A percentile compares a stretch with the other conserved stretches of the same genome.
Conservation (phyloP, 53 echinoderm and acorn worm species). For the Glandiceps talaboti region DNA sequence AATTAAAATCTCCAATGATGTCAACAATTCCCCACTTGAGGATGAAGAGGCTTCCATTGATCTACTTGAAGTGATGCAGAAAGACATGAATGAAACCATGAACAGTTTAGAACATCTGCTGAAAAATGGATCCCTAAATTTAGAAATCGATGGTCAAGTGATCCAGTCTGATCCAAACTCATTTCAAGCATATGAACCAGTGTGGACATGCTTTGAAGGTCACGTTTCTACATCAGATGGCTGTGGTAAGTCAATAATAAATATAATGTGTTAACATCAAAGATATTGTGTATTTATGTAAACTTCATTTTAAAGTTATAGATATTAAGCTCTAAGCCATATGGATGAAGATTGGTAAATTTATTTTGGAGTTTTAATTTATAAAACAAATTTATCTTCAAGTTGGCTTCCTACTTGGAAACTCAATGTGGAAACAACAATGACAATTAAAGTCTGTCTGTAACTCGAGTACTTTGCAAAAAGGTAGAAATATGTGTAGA, state of each 20-base stretch:
- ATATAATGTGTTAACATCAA: background rate
- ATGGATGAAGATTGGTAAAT: too few relatives aligned
- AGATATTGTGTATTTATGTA: too few relatives aligned
- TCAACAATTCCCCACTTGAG: background rate
- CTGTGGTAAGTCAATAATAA: background rate
- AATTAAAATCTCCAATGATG: background rate
- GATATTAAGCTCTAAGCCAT: too few relatives aligned
- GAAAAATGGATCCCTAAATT: background rate
- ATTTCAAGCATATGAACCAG: background rate
- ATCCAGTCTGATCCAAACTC: background rate
- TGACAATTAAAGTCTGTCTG: too few relatives aligned
- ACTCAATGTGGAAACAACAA: background rate
- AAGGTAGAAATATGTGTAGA: too few relatives aligned
- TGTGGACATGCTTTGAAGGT: background rate
- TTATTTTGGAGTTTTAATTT: too few relatives aligned
- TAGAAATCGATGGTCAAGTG: background rate
- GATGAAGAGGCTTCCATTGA: background rate
- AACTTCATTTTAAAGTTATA: too few relatives aligned
- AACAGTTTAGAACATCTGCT: background rate
- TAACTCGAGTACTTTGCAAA: too few relatives aligned
- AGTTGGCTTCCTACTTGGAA: too few relatives aligned
- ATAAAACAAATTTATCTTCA: too few relatives aligned
- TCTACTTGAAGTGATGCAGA: background rate
- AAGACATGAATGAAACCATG: background rate
- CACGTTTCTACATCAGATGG: background rate